Conservation (phyloP, 2,113 vertebrate species). For the Probosciger aterrimus region DNA sequence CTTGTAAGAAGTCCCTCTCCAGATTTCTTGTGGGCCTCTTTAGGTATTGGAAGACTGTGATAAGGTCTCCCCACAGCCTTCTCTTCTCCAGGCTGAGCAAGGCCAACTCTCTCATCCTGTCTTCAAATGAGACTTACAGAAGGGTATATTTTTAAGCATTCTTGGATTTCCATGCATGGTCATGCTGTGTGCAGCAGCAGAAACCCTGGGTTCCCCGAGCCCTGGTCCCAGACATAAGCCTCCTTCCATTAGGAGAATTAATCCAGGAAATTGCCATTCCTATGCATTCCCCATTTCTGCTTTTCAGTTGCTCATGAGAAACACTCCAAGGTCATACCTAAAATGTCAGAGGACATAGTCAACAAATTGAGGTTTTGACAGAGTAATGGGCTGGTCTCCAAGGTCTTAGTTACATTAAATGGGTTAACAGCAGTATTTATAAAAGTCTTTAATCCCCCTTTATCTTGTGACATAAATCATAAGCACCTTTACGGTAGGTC, state of each 20-base stretch:
- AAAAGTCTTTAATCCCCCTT: neutral
- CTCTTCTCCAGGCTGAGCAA: neutral
- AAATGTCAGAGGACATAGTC: neutral
- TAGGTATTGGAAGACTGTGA: neutral
- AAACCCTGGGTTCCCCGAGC: neutral
- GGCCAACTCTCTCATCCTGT: neutral
- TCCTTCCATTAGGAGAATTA: neutral
- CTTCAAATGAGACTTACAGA: neutral
- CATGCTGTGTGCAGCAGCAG: neutral
- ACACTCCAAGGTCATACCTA: neutral
- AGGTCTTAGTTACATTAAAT: neutral
- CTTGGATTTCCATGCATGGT: neutral
- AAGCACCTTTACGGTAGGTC: neutral
- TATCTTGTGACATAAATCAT: neutral
- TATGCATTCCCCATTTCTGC: neutral
- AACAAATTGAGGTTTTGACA: neutral
- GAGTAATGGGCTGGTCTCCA: neutral
- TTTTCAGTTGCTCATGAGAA: neutral
- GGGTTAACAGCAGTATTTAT: neutral
- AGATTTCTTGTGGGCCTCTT: neutral
- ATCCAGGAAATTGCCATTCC: neutral
- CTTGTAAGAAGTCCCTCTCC: neutral
- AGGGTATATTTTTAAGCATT: neutral
- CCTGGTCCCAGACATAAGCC: neutral
- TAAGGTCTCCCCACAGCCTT: neutral